phyloP scores from a whole-genome alignment of 2,888 invertebrate species.

The Callinectes sapidus region DNA sequence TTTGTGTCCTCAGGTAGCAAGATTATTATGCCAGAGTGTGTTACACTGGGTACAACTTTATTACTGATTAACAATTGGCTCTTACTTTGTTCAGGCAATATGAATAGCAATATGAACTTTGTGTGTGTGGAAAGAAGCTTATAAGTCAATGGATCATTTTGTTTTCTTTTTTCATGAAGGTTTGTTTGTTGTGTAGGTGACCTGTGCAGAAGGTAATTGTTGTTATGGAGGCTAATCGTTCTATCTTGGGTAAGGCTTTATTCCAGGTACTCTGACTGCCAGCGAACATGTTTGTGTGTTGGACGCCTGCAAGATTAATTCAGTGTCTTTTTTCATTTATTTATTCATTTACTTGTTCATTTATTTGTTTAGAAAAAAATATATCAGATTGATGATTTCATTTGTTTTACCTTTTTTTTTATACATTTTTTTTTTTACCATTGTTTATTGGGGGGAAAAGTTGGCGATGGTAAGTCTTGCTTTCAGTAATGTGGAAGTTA shows the following conservation, averaged over 20 bases:
- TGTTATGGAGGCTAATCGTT: slow-evolving; percentile 25
- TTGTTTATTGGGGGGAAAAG: background rate
- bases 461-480: background rate
- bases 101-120: background rate
- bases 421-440: background rate
- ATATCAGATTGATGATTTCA: background rate
- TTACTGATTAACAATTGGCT: background rate
- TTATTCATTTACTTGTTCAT: background rate
- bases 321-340: background rate
- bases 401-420: background rate
- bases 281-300: slow-evolving; percentile 15
- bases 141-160: background rate
- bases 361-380: background rate
- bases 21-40: too few relatives aligned
- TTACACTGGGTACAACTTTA: background rate
- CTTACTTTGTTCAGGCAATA: background rate
- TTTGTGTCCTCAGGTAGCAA: too few relatives aligned
- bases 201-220: background rate
- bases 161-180: background rate
- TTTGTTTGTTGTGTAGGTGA: slow-evolving; percentile 26
- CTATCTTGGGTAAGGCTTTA: slow-evolving; percentile 12
- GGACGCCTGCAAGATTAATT: background rate
- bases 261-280: slow-evolving; percentile 17
- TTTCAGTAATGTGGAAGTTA: background rate
- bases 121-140: background rate